Percentiles rank a stretch among this genome's conserved stretches.
phyloP scores from a whole-genome alignment of 2,797 vertebrate species.

The Microchirus variegatus region DNA sequence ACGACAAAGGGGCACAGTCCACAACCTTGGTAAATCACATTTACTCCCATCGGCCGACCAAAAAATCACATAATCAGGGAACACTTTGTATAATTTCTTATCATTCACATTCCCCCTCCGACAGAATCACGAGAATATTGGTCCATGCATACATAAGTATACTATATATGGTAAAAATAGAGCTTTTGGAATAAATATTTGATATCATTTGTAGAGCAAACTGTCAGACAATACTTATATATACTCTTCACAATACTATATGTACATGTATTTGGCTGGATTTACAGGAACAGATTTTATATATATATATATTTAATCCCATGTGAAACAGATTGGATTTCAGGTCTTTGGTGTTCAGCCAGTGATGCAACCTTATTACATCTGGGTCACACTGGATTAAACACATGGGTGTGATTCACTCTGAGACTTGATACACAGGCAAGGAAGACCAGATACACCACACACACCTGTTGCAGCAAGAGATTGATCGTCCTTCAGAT shows the following conservation, averaged over 20 bases:
- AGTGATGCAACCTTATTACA: conserved; percentile 49
- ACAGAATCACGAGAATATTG: conserved; percentile 64
- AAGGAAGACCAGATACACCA: conserved; percentile 58
- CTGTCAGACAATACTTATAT: conserved; percentile 76
- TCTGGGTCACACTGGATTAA: conserved; percentile 69
- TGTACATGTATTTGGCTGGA: conserved; percentile 74
- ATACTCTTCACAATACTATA: conserved; percentile 78
- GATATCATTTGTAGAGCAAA: conserved; percentile 75
- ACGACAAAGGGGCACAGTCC: conserved; percentile 45
- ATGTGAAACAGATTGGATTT: conserved; percentile 58
- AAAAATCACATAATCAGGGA: conserved; percentile 63
- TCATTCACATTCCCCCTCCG: conserved; percentile 49
- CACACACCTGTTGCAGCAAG: conserved; percentile 26
- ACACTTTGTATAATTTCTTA: conserved; percentile 33
- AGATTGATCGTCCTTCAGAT: conserved; percentile 18
- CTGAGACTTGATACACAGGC: conserved; percentile 56
- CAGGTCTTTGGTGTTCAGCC: conserved; percentile 60
- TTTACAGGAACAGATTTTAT: conserved; percentile 66
- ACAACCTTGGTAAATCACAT: conserved; percentile 39
- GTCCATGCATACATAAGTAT: conserved; percentile 82
- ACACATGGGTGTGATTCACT: conserved; percentile 36
- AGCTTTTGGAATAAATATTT: conserved; percentile 85
- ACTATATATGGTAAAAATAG: conserved; percentile 81
- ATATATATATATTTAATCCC: conserved; percentile 43
- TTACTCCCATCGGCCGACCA: conserved; percentile 44